phyloP scores from a whole-genome alignment of 2,888 invertebrate species.

The Reticulitermes lucifugus region DNA sequence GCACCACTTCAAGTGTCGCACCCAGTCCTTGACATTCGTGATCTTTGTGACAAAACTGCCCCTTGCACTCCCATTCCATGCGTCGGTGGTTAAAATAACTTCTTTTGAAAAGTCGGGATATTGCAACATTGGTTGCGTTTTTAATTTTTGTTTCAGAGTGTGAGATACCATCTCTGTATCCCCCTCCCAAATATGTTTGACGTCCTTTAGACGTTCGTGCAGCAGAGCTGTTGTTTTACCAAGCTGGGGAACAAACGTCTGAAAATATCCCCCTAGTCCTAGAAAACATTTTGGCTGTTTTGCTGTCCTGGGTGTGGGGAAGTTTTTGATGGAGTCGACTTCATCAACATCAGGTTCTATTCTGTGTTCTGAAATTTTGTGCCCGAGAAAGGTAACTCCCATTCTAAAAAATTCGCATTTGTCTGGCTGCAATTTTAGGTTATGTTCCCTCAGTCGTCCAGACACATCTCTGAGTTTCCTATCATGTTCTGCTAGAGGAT shows the following conservation, averaged over 20 bases:
- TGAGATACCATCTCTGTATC: not conserved
- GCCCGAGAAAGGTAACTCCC: slow-evolving; percentile 45
- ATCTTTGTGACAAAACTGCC: slow-evolving; percentile 55
- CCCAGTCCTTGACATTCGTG: slow-evolving; percentile 39
- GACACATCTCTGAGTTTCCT: too few species aligned
- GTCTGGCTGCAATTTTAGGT: slow-evolving; percentile 16
- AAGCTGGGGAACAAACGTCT: slow-evolving; percentile 60
- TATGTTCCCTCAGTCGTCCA: too few species aligned
- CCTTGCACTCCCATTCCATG: slow-evolving; percentile 55
- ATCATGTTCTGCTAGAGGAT: too few species aligned
- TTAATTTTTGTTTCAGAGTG: slow-evolving; percentile 43
- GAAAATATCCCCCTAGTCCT: slow-evolving; percentile 59
- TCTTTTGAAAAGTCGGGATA: slow-evolving; percentile 57
- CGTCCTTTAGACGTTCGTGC: slow-evolving; percentile 47
- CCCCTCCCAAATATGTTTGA: not conserved
- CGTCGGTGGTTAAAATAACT: slow-evolving; percentile 57
- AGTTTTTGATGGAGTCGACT: slow-evolving; percentile 52
- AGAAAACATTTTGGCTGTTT: slow-evolving; percentile 59
- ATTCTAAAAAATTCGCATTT: slow-evolving; percentile 54
- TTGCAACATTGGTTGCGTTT: slow-evolving; percentile 52
- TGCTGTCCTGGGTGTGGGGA: slow-evolving; percentile 52
- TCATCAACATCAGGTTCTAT: slow-evolving; percentile 54
- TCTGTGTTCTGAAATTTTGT: slow-evolving; percentile 53
- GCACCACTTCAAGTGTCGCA: slow-evolving; percentile 50
- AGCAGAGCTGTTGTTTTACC: slow-evolving; percentile 57